Evolutionary conservation across 1,140 invertebrate species (phyloP).

Genomic region (Anadara kagoshimensis): DNA sequence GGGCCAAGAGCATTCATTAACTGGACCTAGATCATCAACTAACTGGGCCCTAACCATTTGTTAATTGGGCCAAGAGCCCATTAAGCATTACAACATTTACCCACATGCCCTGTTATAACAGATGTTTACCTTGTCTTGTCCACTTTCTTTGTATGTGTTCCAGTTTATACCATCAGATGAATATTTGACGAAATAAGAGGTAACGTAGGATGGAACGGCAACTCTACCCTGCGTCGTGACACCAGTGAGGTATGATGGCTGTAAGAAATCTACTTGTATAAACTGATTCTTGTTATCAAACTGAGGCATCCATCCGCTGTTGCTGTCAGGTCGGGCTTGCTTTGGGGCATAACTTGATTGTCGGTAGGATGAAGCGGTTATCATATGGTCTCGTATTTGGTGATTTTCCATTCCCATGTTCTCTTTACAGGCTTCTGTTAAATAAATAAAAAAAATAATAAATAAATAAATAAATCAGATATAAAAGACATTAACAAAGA

Average conservation of each 20-base stretch:
- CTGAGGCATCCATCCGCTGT: constrained; percentile 61
- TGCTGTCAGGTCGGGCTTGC: constrained; percentile 63
- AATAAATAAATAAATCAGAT: no score
- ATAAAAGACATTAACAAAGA: no score
- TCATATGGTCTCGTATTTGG: constrained; percentile 77
- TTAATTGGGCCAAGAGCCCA: no score
- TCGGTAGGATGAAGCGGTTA: constrained; percentile 76
- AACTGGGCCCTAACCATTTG: no score
- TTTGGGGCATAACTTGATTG: constrained; percentile 62
- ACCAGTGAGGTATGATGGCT: constrained; percentile 84
- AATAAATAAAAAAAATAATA: no score
- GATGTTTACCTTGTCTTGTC: constrained; percentile 74
- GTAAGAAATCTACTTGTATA: constrained; percentile 83
- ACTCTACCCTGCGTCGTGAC: constrained; percentile 80
- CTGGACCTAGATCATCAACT: no score
- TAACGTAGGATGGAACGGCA: constrained; percentile 79
- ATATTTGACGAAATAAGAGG: constrained; percentile 82
- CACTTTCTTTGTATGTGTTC: constrained; percentile 80
- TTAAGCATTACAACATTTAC: no score
- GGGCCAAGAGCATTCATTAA: no score
- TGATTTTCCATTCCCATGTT: constrained; percentile 80
- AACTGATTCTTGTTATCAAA: constrained; percentile 58
- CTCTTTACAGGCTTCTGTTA: constrained; percentile 71
- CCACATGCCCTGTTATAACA: no score
- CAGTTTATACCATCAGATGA: constrained; percentile 81